These are phyloP conservation scores for Sylvia borin DNA, from an alignment of 2,797 vertebrate genomes.

Conservation along the genomic window DNA sequence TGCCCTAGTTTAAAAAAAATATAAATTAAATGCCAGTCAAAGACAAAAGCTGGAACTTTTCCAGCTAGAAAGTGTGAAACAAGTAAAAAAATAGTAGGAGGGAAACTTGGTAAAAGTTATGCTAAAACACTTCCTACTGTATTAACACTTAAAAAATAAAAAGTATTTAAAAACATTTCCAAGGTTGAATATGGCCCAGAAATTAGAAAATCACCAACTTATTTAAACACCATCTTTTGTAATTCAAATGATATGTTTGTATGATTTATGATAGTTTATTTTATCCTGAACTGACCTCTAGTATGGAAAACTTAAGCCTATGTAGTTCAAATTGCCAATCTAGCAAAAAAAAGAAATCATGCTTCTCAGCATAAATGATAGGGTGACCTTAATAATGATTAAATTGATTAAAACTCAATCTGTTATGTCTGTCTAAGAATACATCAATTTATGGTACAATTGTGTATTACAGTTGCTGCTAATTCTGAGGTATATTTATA, in stretches of 20 bases:
- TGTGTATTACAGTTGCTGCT: background rate
- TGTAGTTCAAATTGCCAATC: background rate
- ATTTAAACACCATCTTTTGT: background rate
- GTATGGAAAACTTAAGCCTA: background rate
- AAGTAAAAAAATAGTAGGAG: background rate
- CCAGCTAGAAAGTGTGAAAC: background rate
- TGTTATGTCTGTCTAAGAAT: background rate
- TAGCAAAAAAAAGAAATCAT: background rate
- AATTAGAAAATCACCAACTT: background rate
- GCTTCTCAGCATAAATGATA: background rate
- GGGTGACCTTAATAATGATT: background rate
- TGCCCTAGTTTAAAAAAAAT: background rate
- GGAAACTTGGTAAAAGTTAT: background rate
- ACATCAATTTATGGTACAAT: background rate
- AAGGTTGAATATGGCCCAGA: background rate
- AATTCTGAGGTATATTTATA: background rate
- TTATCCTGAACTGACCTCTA: background rate
- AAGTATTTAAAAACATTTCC: background rate
- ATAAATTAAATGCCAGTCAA: background rate
- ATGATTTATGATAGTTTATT: background rate
- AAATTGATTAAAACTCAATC: background rate
- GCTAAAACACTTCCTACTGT: background rate
- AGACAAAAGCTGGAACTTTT: slow-evolving; percentile 1
- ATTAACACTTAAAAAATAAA: background rate
- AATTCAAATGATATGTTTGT: background rate